phyloP scores from a whole-genome alignment of 2,888 invertebrate species.

The Ashinkailepas kermadecensis region DNA sequence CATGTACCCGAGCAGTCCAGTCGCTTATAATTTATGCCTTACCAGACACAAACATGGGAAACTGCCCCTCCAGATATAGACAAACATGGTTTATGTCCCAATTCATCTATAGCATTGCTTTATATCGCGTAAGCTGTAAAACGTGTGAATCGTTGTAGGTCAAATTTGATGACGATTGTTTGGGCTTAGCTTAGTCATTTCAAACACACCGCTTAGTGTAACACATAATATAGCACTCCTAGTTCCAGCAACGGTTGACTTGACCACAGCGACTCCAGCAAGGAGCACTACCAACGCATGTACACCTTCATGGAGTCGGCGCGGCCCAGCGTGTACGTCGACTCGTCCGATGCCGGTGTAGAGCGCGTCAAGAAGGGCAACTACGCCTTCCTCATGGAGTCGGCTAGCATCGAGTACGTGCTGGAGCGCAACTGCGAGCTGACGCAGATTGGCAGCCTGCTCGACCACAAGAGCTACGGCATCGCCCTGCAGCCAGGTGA shows the following conservation, averaged over 20 bases:
- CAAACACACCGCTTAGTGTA: too few relatives aligned
- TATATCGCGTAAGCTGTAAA: too few relatives aligned
- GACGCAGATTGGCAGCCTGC: conserved; percentile 62
- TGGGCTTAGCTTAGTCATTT: too few relatives aligned
- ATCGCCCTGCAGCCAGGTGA: conserved; percentile 88
- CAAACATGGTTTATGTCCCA: too few relatives aligned
- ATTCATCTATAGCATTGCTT: too few relatives aligned
- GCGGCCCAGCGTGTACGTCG: conserved; percentile 73
- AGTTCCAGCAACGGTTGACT: not conserved
- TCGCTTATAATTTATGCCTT: too few relatives aligned
- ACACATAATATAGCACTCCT: too few relatives aligned
- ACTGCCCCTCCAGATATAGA: too few relatives aligned
- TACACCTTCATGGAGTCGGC: conserved; percentile 90
- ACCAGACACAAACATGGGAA: too few relatives aligned
- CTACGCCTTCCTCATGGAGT: conserved; percentile 97
- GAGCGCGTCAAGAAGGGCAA: conserved; percentile 66
- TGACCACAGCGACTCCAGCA: conserved; percentile 18
- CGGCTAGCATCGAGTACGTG: conserved; percentile 90
- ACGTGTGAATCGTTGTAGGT: too few relatives aligned
- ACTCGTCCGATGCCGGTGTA: conserved; percentile 72
- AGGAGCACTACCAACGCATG: conserved; percentile 69
- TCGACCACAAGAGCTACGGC: conserved; percentile 92
- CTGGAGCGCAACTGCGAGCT: conserved; percentile 83
- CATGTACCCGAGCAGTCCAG: too few relatives aligned
- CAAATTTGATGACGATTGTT: too few relatives aligned